Evolutionary conservation across 2,113 vertebrate species (phyloP), one percentile per base, ranked within the genome.

Genomic region (Crotalus helleri): DNA sequence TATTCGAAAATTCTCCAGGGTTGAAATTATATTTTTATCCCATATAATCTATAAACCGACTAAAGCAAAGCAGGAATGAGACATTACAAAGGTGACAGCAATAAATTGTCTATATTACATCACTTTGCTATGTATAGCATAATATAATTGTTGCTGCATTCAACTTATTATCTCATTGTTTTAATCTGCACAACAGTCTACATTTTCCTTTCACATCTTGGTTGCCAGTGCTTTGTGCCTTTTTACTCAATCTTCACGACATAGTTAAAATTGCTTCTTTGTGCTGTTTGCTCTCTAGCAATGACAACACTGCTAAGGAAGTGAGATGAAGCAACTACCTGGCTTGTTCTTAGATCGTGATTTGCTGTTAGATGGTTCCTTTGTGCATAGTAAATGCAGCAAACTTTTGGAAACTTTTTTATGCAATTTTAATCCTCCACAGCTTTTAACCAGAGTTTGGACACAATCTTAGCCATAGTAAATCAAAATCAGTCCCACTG

Each of bases 31-130:
- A 86, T 85, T 90, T 91, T 91, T 91, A 87, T 92, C 57, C 87
- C 58, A 9, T 46, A 39, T 87, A 92, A 53, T 58, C 57, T 49
- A 87, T 87, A 87, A 92, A 92, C 85, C 29, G 39, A 26, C 51
- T 92, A 64, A 87, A 64, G 90, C 85, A 92, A 92, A 59, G 49
- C 91, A 64, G 58, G 57, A 64, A 92, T 91, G 69, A 92, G 85
- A 92, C 74, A 46, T 87, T 51, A 92, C 46, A 87, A 88, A 92
- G 46, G 57, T 87, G 57, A 33, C 85, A 92, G 57, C 85, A 92
- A 92, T 92, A 92, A 92, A 92, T 92, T 87, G 33, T 87, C 1
- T n/a, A 26, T 53, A 87, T 91, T 92, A 87, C 85, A 33, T 92
- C 91, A 92, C 85, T 92, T 87, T 88, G 57, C 57, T 61, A 59